Percentiles rank a stretch among this genome's conserved stretches.
Conservation (phyloP, 1,140 invertebrate genomes). For the Littorina saxatilis region DNA sequence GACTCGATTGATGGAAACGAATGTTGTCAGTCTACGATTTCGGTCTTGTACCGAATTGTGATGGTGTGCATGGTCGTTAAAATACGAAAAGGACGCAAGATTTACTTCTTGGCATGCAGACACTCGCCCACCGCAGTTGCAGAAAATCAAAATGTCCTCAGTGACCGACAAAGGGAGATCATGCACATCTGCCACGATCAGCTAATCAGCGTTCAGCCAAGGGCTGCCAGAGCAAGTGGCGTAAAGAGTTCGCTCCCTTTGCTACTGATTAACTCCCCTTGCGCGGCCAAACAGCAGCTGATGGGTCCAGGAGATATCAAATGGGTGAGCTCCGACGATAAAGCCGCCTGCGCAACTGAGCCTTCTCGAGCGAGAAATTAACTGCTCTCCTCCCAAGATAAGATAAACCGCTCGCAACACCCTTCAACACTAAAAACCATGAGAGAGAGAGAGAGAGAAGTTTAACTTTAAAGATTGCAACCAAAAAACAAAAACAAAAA, state of each 20-base stretch:
- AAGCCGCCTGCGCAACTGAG: neutral
- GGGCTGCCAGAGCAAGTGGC: neutral
- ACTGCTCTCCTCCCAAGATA: neutral
- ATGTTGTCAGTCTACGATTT: too few species aligned
- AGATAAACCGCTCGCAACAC: slow-evolving; percentile 11
- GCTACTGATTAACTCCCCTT: slow-evolving; percentile 18
- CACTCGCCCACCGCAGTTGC: too few species aligned
- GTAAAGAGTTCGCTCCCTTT: slow-evolving; percentile 3
- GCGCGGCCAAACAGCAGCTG: slow-evolving; percentile 17
- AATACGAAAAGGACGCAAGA: too few species aligned
- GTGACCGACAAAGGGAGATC: too few species aligned
- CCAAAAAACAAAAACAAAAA: too few species aligned
- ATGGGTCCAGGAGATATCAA: slow-evolving; percentile 16
- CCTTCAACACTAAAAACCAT: neutral
- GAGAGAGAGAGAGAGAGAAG: neutral
- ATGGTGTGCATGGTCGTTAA: too few species aligned
- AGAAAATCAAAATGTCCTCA: too few species aligned
- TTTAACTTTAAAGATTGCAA: too few species aligned
- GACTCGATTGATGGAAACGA: too few species aligned
- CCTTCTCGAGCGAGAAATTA: slow-evolving; percentile 18
- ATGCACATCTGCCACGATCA: too few species aligned
- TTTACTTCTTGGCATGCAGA: too few species aligned
- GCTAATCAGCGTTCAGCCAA: neutral
- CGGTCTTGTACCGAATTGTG: too few species aligned
- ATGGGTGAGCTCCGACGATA: slow-evolving; percentile 2